phyloP scores from a whole-genome alignment of 2,113 vertebrate species.

The Seriola aureovittata region DNA sequence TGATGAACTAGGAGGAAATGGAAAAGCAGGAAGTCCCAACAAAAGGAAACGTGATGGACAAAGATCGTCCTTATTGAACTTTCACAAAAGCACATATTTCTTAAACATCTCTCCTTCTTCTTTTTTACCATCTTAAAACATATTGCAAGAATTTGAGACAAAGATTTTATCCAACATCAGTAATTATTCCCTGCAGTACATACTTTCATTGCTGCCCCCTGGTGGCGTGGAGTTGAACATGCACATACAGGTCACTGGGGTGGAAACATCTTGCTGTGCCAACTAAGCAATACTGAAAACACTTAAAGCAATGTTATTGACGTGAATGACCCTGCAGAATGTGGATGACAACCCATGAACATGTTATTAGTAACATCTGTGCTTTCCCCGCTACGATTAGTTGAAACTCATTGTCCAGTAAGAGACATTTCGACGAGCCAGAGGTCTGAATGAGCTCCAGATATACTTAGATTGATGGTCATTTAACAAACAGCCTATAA shows the following conservation, averaged over 20 bases:
- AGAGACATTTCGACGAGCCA: too few species aligned
- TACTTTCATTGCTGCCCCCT: background rate
- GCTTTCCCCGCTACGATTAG: too few species aligned
- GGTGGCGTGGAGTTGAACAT: conserved; percentile 8
- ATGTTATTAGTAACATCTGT: too few species aligned
- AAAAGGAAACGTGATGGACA: too few species aligned
- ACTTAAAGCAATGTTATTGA: background rate
- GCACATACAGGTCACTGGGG: background rate
- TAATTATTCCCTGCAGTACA: background rate
- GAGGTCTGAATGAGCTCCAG: background rate
- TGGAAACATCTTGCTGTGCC: background rate
- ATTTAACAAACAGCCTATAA: background rate
- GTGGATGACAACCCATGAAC: background rate
- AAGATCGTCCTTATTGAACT: too few species aligned
- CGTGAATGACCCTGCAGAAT: background rate
- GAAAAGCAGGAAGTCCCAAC: too few species aligned
- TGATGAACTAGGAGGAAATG: too few species aligned
- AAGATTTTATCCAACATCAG: background rate
- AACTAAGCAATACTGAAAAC: conserved; percentile 6
- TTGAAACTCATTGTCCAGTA: too few species aligned
- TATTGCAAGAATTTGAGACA: background rate
- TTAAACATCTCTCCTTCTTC: too few species aligned
- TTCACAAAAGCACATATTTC: too few species aligned
- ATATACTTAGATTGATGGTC: background rate
- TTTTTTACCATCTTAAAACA: background rate